Evolutionary conservation across 2,797 vertebrate species (phyloP), one percentile per base, ranked within the genome.

Genomic region (Pangasius sanitwongsei): DNA sequence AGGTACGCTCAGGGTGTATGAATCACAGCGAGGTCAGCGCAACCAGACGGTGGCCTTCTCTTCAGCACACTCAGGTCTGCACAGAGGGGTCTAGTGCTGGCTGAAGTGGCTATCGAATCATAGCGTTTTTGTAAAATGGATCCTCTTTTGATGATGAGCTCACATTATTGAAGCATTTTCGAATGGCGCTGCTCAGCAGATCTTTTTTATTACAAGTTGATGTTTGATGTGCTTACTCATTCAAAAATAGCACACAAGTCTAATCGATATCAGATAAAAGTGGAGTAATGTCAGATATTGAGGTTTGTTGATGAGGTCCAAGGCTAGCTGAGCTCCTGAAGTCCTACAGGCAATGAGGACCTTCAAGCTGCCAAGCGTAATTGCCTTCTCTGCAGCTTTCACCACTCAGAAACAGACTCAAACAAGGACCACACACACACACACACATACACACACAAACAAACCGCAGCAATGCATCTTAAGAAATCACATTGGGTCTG

Each of bases 401-500:
- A 89, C 82, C 55, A 74, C 65, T 57, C 85, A 87, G 83, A 89
- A 90, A 88, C 69, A 83, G 59, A 63, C 59, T 83, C 81, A 65
- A n/a, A 63, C 57, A 83, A 61, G 55, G 57, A 63, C 37, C 81
- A 63, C 61, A 41, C 86, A 57, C 50, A 31, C 70, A 20, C 1
- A 41, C 70, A 41, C 55, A 41, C 85, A 87, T 41, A 18, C 77
- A 34, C 77, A 25, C 41, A 75, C 72, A 44, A 44, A 50, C 85
- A 89, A 55, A 90, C 78, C 34, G 65, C 80, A 94, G 95, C 95
- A 94, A 96, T 96, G 96, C 95, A 94, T 97, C 96, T 97, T 96
- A 95, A 96, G 97, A 97, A 98, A 97, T 97, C 98, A 97, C 97
- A 98, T 94, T 97, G 98, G 97, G 96, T 97, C 97, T 97, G 98